A percentile compares a stretch with the other conserved stretches of the same genome.
Evolutionary conservation across 1,140 invertebrate genomes (phyloP).

Genomic region (Drosophila kikkawai): DNA sequence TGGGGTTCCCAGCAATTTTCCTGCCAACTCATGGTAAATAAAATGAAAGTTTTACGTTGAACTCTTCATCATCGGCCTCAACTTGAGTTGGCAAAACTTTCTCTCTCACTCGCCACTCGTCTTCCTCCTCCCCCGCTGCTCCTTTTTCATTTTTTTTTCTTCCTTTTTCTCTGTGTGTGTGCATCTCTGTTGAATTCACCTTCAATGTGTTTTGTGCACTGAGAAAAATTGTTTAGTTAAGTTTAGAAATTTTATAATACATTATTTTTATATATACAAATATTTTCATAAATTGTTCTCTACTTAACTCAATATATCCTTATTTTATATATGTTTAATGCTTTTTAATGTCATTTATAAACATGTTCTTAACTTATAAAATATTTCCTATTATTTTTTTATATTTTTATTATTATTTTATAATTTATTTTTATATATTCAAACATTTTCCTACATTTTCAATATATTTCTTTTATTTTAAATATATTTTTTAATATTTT

Average conservation of each 20-base stretch:
- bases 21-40: conserved; percentile 72
- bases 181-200: conserved; percentile 26
- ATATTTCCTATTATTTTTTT: too few relatives aligned
- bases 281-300: too few relatives aligned
- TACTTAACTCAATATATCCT: too few relatives aligned
- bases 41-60: conserved; percentile 72
- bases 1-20: conserved; percentile 40
- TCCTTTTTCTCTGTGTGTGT: conserved; percentile 1
- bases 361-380: too few relatives aligned
- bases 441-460: too few relatives aligned
- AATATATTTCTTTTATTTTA: too few relatives aligned
- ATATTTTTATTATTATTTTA: too few relatives aligned
- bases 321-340: too few relatives aligned
- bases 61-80: conserved; percentile 62
- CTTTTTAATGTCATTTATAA: too few relatives aligned
- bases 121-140: background rate
- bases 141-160: conserved; percentile 13
- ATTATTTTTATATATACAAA: too few relatives aligned
- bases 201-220: conserved; percentile 21
- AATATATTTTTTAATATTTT: background rate
- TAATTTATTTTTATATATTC: too few relatives aligned
- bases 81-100: conserved; percentile 55
- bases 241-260: too few relatives aligned
- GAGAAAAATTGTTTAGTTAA: background rate
- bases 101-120: conserved; percentile 15